Evolutionary conservation across 2,797 vertebrate genomes (phyloP), one percentile per base, ranked within the genome.

Genomic region (Diceros bicornis): DNA sequence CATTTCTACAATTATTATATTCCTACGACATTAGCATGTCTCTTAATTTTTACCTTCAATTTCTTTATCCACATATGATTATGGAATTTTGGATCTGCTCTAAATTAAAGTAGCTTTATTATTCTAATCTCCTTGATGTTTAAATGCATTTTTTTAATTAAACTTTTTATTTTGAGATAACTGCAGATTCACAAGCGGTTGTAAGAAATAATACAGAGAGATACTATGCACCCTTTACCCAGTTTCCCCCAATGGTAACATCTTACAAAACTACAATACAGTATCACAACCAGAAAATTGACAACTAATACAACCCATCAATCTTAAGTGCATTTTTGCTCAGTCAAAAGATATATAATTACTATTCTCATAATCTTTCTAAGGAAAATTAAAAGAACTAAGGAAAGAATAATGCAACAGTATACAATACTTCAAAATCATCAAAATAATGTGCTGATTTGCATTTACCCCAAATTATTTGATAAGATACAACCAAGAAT

Each of bases 141-240:
- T 95, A 83, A n/a, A 10, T 75, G n/a, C 27, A 57, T 92, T 92
- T 75, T 77, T 81, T 77, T 71, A 88, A 89, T 94, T 95, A 92
- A 72, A 94, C 41, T 85, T 74, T 96, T 88, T 77, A 72, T 91
- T 96, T 77, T 95, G 71, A 90, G 64, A 32, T 94, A 93, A 94
- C 0, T 92, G 69, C 64, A 85, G 25, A 86, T 62, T 96, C 74
- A 94, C 17, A 81, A 57, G 41, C 29, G 32, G 52, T 82, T 96
- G 4, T 83, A 81, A 89, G 55, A 92, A 94, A 79, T 52, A 94
- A 92, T 37, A 79, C 44, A 94, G 66, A 59, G 72, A 90, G 29
- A 91, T 52, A 11, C 17, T 47, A 55, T 10, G 25, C 1, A 77
- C 37, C 27, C 44, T 91, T 79, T 62, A 82, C 71, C 66, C 52